Conservation (phyloP, 2,797 vertebrate species). For the Cynopterus sphinx region DNA sequence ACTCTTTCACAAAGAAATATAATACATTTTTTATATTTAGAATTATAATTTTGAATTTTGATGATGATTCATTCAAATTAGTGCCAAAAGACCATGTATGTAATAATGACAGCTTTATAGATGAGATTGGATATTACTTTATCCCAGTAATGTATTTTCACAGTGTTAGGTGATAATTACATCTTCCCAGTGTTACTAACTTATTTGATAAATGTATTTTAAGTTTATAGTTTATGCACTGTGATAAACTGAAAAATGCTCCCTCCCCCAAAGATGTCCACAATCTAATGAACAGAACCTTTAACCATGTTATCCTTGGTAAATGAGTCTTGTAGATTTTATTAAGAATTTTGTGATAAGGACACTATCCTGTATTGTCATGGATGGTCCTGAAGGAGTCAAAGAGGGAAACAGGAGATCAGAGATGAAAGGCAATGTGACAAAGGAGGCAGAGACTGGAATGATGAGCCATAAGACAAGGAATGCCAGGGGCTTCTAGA, state of each 20-base stretch:
- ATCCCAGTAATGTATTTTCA: neutral
- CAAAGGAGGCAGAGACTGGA: neutral
- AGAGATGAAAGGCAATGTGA: too few species aligned
- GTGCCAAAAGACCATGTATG: neutral
- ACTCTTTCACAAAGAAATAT: neutral
- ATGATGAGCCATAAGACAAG: rapidly evolving
- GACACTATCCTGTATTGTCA: too few species aligned
- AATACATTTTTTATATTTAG: neutral
- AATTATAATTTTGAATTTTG: neutral
- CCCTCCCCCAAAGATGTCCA: neutral
- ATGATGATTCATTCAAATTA: neutral
- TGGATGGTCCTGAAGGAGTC: neutral
- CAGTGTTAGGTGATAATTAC: neutral
- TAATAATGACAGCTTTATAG: neutral
- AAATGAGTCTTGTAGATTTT: neutral
- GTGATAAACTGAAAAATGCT: neutral
- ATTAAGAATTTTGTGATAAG: neutral
- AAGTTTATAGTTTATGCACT: neutral
- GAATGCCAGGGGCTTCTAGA: neutral
- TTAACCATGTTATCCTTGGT: neutral
- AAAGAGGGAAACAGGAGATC: neutral
- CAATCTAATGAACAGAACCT: neutral
- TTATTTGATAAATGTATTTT: neutral
- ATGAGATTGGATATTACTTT: neutral
- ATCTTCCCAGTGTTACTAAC: neutral